Evolutionary conservation across 1,140 invertebrate species (phyloP), one percentile per base, ranked within the genome.

Genomic region (Linepithema humile): DNA sequence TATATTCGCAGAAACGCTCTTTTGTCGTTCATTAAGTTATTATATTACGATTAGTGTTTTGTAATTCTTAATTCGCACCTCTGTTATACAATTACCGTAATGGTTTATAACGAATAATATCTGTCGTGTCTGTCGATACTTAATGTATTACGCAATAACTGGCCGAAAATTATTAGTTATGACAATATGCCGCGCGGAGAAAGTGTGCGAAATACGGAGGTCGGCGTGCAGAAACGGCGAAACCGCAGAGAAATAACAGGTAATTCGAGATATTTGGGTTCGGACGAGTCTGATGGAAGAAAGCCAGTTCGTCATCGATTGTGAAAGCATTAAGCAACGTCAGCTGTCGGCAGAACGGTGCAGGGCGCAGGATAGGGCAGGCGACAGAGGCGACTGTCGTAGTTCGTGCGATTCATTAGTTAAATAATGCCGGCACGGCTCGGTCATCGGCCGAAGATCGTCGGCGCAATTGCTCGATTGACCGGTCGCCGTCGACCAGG

Each of bases 281-380:
- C 17, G 32, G 5, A 35, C 12, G 23, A 48, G 10, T n/a, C 26
- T 32, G 15, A 65, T 70, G 43, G 67, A 83, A 57, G 83, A 53
- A 86, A 45, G 59, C 69, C 80, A 70, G 85, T 86, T 88, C 60
- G 84, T 83, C 50, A 75, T 78, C 70, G 75, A 88, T 89, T 59
- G 80, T 57, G 60, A 83, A 75, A 77, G 75, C 88, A 82, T 86
- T 77, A 78, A 82, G 88, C 87, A 77, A 77, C 73, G 75, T 89
- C 88, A 89, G 86, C 73, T 86, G 86, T 17, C 9, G 59, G 70
- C 43, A 59, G 6, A 45, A 12, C 9, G 20, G 17, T 40, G 29
- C 38, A 45, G 53, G 17, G 40, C 38, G n/a, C 43, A 69, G 32
- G 32, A 26, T 29, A 64, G 59, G 73, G n/a, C 40, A 23, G 17